Evolutionary conservation across 2,797 vertebrate species (phyloP).

Genomic region (Cephalopachus bancanus): DNA sequence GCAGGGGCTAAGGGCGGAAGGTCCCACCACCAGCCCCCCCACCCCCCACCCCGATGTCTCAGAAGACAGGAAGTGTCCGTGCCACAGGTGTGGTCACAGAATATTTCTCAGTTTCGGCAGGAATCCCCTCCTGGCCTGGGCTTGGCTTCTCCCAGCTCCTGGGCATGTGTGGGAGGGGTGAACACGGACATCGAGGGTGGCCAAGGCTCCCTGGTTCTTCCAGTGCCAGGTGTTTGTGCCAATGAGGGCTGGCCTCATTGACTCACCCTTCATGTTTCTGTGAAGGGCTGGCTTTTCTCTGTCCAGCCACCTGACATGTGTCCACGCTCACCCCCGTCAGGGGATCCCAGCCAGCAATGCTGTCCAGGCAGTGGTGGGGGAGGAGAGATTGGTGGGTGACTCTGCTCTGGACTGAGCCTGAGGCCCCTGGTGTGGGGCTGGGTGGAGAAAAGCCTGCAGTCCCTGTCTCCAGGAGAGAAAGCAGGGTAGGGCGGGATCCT

Average conservation of each 20-base stretch:
- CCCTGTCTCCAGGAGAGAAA: neutral
- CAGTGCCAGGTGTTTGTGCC: no score
- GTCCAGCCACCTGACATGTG: rapidly evolving
- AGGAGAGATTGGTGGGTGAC: neutral
- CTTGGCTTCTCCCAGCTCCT: neutral
- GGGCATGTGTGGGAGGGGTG: neutral
- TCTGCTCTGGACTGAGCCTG: neutral
- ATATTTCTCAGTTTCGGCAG: rapidly evolving
- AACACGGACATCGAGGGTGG: neutral
- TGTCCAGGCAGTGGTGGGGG: neutral
- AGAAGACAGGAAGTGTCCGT: neutral
- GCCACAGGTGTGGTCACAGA: rapidly evolving
- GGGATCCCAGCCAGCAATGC: neutral
- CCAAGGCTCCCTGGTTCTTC: no score
- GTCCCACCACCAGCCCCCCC: neutral
- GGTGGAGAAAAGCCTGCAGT: neutral
- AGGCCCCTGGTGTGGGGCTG: neutral
- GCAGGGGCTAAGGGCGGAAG: no score
- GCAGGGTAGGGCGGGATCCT: neutral
- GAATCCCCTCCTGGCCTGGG: neutral
- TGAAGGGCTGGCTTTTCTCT: rapidly evolving
- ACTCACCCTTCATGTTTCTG: rapidly evolving
- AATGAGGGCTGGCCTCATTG: neutral
- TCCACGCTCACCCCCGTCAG: no score
- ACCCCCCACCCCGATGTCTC: neutral